phyloP scores from a whole-genome alignment of 2,797 vertebrate genomes.

The Phrynocephalus forsythii region DNA sequence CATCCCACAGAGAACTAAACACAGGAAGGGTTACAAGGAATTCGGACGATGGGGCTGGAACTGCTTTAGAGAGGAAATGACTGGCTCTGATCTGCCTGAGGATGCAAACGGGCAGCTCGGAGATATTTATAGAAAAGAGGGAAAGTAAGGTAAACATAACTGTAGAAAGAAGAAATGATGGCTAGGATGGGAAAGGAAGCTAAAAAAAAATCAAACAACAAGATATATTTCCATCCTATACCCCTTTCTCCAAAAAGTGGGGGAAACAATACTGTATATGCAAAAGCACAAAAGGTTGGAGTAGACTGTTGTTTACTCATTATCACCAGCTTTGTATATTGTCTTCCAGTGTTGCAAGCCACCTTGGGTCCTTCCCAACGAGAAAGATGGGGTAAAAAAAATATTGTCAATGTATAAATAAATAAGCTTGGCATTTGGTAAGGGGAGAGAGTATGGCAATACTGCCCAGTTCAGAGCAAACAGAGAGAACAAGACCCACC shows the following conservation, averaged over 20 bases:
- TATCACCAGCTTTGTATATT: too few species aligned
- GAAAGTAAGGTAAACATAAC: neutral
- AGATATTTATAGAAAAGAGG: slow-evolving; percentile 14
- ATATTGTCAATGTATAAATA: neutral
- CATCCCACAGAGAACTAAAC: neutral
- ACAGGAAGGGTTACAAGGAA: neutral
- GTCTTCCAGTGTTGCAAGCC: too few species aligned
- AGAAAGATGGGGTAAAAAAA: neutral
- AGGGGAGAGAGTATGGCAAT: too few species aligned
- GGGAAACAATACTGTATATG: neutral
- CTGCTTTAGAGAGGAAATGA: neutral
- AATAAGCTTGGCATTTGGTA: neutral
- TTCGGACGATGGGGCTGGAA: neutral
- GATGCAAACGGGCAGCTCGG: neutral
- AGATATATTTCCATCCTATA: too few species aligned
- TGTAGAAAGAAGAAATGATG: too few species aligned
- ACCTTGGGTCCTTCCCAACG: neutral
- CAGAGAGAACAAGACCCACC: neutral
- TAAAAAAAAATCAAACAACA: neutral
- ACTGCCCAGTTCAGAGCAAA: neutral
- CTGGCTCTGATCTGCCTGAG: neutral
- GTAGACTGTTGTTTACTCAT: too few species aligned
- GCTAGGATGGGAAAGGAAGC: neutral
- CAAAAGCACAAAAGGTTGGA: too few species aligned
- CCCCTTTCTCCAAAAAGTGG: too few species aligned